Evolutionary conservation across 2,113 vertebrate species (phyloP).

Genomic region (Gymnarchus niloticus): DNA sequence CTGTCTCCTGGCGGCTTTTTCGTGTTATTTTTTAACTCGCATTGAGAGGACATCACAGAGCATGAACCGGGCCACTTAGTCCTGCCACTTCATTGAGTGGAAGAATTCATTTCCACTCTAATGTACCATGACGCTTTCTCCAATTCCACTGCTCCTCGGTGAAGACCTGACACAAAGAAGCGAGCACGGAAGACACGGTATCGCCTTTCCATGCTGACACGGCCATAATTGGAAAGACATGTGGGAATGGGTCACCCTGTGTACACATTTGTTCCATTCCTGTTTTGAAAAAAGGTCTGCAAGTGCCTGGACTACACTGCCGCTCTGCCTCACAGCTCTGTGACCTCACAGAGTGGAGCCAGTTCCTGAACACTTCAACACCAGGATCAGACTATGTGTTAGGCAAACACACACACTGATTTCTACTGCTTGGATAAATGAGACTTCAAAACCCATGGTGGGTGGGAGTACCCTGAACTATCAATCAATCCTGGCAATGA

Average conservation of each 20-base stretch:
- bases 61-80: constrained; percentile 32
- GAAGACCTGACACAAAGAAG: constrained; percentile 27
- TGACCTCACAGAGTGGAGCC: not conserved
- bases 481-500: too few relatives aligned
- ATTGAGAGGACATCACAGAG: constrained; percentile 43
- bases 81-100: constrained; percentile 28
- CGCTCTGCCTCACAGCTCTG: constrained; percentile 3
- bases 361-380: constrained; percentile 11
- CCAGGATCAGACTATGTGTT: not conserved
- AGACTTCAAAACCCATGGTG: too few relatives aligned
- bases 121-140: constrained; percentile 44
- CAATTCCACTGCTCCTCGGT: constrained; percentile 27
- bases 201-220: not conserved
- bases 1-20: constrained; percentile 34
- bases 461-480: too few relatives aligned
- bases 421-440: too few relatives aligned
- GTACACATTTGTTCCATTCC: not conserved
- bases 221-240: not conserved
- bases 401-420: not conserved
- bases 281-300: not conserved
- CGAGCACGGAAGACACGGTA: constrained; percentile 10
- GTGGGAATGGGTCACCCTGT: not conserved
- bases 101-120: constrained; percentile 34
- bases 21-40: not conserved
- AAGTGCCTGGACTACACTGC: not conserved